These are phyloP conservation scores for Syrista parreyssii DNA, from an alignment of 2,888 invertebrate species.

Conservation along the genomic window DNA sequence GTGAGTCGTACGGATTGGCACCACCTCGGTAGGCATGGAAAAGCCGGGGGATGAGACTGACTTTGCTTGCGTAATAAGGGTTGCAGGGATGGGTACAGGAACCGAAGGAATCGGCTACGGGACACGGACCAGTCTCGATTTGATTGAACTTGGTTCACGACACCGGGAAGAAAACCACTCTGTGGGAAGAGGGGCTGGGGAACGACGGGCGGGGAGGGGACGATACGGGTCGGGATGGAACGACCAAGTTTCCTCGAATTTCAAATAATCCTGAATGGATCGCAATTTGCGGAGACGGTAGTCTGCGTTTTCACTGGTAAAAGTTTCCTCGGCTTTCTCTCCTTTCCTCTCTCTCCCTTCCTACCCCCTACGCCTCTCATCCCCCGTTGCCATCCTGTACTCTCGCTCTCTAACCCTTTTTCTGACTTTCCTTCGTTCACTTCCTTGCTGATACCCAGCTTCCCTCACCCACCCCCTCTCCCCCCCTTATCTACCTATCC, in stretches of 20 bases:
- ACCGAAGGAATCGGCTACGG: constrained; percentile 14
- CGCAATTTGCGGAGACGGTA: constrained; percentile 56
- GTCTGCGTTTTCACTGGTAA: constrained; percentile 35
- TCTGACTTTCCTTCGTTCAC: background rate
- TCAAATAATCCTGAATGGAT: constrained; percentile 58
- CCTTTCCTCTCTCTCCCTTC: too few species aligned
- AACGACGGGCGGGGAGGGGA: too few species aligned
- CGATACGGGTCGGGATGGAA: background rate
- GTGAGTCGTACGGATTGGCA: background rate
- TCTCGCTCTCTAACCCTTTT: background rate
- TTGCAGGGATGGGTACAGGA: constrained; percentile 7
- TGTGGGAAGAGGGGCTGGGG: constrained; percentile 22
- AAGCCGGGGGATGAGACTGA: background rate
- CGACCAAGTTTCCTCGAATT: constrained; percentile 50
- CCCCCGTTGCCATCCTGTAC: background rate
- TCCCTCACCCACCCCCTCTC: background rate
- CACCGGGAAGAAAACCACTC: constrained; percentile 44
- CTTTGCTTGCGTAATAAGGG: background rate
- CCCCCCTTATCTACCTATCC: background rate
- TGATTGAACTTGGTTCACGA: constrained; percentile 54
- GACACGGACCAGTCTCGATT: constrained; percentile 28
- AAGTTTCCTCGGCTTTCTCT: constrained; percentile 28
- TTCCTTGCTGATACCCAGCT: background rate
- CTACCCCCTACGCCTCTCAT: background rate
- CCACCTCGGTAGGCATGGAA: background rate